These are phyloP conservation scores for Spisula solida DNA, from an alignment of 2,888 invertebrate species.

Conservation along the genomic window DNA sequence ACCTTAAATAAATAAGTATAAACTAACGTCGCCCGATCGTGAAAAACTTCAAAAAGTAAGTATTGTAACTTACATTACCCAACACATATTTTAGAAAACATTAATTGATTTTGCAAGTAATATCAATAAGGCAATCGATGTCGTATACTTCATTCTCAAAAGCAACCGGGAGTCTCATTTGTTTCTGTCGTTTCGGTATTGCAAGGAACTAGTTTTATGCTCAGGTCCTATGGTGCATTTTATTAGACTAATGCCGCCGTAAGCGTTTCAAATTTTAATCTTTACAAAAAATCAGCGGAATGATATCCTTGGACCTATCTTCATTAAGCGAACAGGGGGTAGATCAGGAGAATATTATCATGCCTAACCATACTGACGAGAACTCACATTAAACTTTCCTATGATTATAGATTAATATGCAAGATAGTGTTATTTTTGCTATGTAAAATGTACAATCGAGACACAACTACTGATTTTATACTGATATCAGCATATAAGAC, in stretches of 20 bases:
- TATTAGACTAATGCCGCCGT: slow-evolving; percentile 42
- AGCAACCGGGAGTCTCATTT: no score
- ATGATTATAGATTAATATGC: slow-evolving; percentile 67
- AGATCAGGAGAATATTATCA: slow-evolving; percentile 54
- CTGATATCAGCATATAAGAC: slow-evolving; percentile 43
- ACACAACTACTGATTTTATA: slow-evolving; percentile 55
- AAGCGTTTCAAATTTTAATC: slow-evolving; percentile 60
- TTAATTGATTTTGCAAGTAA: no score
- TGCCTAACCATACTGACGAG: slow-evolving; percentile 34
- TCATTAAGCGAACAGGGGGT: slow-evolving; percentile 58
- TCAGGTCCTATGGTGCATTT: slow-evolving; percentile 7
- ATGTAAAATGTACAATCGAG: slow-evolving; percentile 64
- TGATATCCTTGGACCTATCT: slow-evolving; percentile 60
- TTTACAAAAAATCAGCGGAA: slow-evolving; percentile 47
- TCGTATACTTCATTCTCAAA: no score
- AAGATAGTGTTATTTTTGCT: slow-evolving; percentile 58
- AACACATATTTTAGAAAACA: no score
- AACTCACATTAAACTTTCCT: slow-evolving; percentile 64
- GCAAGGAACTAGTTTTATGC: not conserved
- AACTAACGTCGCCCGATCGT: no score
- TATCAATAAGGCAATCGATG: no score
- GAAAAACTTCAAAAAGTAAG: no score
- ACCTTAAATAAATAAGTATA: no score
- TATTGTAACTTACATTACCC: no score
- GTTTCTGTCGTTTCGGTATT: no score